Evolutionary conservation across 2,113 vertebrate genomes (phyloP).

Genomic region (Ophthalmolycus amberensis): DNA sequence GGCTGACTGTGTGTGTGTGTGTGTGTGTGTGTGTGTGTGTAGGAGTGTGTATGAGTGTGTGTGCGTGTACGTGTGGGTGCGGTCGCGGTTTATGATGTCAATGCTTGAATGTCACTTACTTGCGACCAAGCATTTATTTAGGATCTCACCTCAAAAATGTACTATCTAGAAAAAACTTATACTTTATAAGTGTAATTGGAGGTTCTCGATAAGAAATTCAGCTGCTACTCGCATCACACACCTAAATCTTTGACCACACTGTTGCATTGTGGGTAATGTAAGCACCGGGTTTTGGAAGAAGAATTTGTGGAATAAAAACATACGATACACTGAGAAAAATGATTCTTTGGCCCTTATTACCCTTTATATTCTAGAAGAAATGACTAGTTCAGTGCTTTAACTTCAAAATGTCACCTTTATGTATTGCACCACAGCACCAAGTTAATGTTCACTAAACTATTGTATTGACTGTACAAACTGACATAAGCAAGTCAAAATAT

Average conservation of each 20-base stretch:
- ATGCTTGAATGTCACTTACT: neutral
- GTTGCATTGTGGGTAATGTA: neutral
- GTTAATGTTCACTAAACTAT: too few relatives aligned
- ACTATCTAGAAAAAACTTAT: too few relatives aligned
- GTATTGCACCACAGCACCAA: too few relatives aligned
- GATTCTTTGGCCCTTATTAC: neutral
- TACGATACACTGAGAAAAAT: neutral
- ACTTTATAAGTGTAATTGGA: neutral
- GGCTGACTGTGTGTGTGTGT: neutral
- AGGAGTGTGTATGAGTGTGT: neutral
- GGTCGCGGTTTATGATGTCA: neutral
- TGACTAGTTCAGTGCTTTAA: neutral
- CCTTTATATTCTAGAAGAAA: neutral
- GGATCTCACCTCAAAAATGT: neutral
- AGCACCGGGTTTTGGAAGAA: neutral
- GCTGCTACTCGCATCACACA: neutral
- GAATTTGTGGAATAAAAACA: neutral
- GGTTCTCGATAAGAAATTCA: neutral
- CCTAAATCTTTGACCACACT: neutral
- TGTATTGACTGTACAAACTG: too few relatives aligned
- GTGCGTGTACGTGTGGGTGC: neutral
- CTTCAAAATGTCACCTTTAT: neutral
- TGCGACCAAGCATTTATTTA: neutral
- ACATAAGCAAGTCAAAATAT: too few relatives aligned
- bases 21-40: neutral